Evolutionary conservation across 2,888 invertebrate genomes (phyloP).

Genomic region (Ophion ventricosus): DNA sequence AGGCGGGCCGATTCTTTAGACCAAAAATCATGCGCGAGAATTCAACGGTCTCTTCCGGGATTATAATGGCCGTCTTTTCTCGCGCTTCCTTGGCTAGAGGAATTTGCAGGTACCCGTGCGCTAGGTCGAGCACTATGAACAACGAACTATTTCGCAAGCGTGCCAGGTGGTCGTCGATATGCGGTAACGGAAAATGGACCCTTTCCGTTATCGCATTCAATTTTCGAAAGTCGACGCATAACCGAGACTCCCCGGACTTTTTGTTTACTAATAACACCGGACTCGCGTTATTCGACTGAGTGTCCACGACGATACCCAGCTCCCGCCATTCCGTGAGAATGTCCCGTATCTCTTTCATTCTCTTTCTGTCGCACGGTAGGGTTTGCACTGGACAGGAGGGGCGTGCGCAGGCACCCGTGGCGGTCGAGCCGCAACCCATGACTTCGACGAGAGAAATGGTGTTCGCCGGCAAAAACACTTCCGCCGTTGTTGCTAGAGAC

Average conservation of each 20-base stretch:
- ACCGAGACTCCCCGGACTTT: constrained; percentile 27
- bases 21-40: constrained; percentile 42
- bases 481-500: background rate
- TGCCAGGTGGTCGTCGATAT: constrained; percentile 12
- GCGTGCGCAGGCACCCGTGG: too few species aligned
- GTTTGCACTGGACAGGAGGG: background rate
- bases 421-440: too few species aligned
- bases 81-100: too few species aligned
- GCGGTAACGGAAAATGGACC: constrained; percentile 6
- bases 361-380: background rate
- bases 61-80: constrained; percentile 61
- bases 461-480: background rate
- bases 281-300: background rate
- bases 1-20: constrained; percentile 51
- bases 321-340: background rate
- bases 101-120: constrained; percentile 49
- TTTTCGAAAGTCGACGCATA: background rate
- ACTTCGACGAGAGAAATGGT: too few species aligned
- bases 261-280: constrained; percentile 49
- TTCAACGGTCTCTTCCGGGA: constrained; percentile 45
- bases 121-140: constrained; percentile 26
- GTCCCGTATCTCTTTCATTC: background rate
- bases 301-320: background rate
- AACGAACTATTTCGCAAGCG: background rate
- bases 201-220: background rate